Percentiles rank a stretch among this genome's conserved stretches.
These are phyloP conservation scores for Pedionomus torquatus DNA, from an alignment of 2,113 vertebrate genomes.

Conservation along the genomic window DNA sequence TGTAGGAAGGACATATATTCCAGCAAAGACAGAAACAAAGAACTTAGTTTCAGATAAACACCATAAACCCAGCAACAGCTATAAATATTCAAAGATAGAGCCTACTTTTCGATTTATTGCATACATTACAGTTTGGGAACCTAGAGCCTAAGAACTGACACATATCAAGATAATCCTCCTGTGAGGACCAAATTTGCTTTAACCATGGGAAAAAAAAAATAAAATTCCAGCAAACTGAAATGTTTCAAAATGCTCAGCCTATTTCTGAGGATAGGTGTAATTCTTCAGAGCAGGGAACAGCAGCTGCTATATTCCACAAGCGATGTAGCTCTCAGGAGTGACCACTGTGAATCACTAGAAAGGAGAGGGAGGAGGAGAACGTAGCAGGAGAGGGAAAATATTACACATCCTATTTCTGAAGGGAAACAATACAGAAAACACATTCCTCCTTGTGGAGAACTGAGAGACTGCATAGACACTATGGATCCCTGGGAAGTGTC, in stretches of 20 bases:
- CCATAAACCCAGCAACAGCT: not conserved
- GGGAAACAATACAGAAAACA: not conserved
- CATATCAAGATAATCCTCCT: not conserved
- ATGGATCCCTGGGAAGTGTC: accelerated
- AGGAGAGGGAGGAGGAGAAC: not conserved
- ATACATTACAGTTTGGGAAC: not conserved
- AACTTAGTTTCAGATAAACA: not conserved
- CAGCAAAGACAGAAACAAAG: not conserved
- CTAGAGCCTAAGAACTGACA: not conserved
- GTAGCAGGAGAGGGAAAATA: not conserved
- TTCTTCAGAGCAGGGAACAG: not conserved
- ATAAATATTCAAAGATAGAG: not conserved
- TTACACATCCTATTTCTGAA: not conserved
- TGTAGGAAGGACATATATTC: not conserved
- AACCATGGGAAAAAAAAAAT: not conserved
- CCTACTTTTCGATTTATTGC: not conserved
- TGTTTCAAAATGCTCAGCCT: not conserved
- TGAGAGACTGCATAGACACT: not conserved
- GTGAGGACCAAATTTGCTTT: not conserved
- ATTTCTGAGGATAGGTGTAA: not conserved
- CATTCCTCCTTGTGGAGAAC: not conserved
- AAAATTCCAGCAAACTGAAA: not conserved
- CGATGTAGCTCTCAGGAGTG: accelerated
- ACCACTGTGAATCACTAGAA: not conserved
- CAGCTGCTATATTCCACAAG: not conserved